These are phyloP conservation scores for Sinodicranocentrus sp. DNA, from an alignment of 2,888 invertebrate genomes.

Conservation along the genomic window DNA sequence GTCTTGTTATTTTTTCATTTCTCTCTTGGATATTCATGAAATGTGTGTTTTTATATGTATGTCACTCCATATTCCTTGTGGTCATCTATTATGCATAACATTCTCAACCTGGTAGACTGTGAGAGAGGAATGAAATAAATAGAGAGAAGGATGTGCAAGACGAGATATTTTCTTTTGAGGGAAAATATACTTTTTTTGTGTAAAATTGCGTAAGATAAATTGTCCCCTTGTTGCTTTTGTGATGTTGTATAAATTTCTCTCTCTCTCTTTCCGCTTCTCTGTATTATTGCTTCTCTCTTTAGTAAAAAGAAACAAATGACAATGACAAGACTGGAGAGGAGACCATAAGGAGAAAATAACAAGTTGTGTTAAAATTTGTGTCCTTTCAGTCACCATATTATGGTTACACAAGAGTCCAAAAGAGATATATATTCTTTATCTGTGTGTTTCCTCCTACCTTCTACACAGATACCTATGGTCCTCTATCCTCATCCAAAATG, in stretches of 20 bases:
- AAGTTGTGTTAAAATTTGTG: background rate
- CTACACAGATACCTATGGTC: too few relatives aligned
- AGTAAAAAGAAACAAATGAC: background rate
- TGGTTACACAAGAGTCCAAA: background rate
- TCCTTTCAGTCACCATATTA: background rate
- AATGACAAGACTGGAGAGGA: too few relatives aligned
- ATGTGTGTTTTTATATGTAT: background rate
- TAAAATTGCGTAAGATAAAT: conserved; percentile 45
- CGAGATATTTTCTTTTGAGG: background rate
- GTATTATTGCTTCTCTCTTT: conserved; percentile 9
- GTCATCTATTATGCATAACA: conserved; percentile 45
- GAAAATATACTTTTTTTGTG: background rate
- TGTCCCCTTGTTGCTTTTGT: conserved; percentile 27
- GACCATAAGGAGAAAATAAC: too few relatives aligned
- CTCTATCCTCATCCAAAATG: background rate
- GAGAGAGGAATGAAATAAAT: background rate
- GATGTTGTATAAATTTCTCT: background rate
- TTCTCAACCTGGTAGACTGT: conserved; percentile 24
- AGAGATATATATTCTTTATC: background rate
- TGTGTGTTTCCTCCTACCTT: too few relatives aligned
- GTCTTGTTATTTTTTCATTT: background rate
- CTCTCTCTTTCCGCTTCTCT: background rate
- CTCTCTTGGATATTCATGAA: conserved; percentile 16
- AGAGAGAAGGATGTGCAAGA: background rate
- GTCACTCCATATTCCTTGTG: conserved; percentile 29